A percentile compares a stretch with the other conserved stretches of the same genome.
Evolutionary conservation across 2,888 invertebrate genomes (phyloP).

Genomic region (Hofmannophila pseudospretella): DNA sequence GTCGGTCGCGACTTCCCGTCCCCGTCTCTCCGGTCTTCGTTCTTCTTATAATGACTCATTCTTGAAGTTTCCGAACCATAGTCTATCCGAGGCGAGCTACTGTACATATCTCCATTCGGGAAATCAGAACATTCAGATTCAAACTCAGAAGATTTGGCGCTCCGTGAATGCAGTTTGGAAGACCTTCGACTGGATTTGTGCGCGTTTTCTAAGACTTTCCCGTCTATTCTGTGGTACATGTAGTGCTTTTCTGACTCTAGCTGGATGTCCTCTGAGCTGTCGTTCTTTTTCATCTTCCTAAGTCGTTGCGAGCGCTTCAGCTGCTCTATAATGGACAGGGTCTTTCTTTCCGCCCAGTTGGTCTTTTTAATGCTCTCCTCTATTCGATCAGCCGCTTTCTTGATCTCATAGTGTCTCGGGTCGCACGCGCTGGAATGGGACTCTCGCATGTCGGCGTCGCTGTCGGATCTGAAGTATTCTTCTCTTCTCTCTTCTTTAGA

Average conservation of each 20-base stretch:
- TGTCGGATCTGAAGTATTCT: slow-evolving; percentile 61
- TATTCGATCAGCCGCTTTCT: slow-evolving; percentile 60
- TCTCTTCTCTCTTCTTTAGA: slow-evolving; percentile 43
- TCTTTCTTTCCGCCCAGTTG: slow-evolving; percentile 71
- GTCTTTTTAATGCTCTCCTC: slow-evolving; percentile 72
- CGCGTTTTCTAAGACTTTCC: slow-evolving; percentile 72
- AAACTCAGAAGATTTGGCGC: slow-evolving; percentile 86
- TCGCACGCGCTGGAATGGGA: slow-evolving; percentile 35
- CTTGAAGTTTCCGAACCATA: slow-evolving; percentile 78
- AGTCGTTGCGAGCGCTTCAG: slow-evolving; percentile 63
- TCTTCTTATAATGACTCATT: slow-evolving; percentile 60
- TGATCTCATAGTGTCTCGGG: slow-evolving; percentile 49
- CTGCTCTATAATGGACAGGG: slow-evolving; percentile 67
- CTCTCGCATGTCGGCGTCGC: slow-evolving; percentile 53
- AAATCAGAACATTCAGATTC: slow-evolving; percentile 84
- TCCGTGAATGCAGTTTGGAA: slow-evolving; percentile 73
- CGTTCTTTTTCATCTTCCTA: slow-evolving; percentile 60
- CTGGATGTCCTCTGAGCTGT: slow-evolving; percentile 67
- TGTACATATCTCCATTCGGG: slow-evolving; percentile 62
- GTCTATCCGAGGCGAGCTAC: slow-evolving; percentile 65
- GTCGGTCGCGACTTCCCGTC: slow-evolving; percentile 81
- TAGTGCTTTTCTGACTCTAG: slow-evolving; percentile 67
- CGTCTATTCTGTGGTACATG: slow-evolving; percentile 67
- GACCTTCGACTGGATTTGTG: slow-evolving; percentile 72
- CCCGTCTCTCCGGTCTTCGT: slow-evolving; percentile 47